Base-by-base conservation (phyloP, 2,113 vertebrate genomes). In the Nesogale talazaci region DNA sequence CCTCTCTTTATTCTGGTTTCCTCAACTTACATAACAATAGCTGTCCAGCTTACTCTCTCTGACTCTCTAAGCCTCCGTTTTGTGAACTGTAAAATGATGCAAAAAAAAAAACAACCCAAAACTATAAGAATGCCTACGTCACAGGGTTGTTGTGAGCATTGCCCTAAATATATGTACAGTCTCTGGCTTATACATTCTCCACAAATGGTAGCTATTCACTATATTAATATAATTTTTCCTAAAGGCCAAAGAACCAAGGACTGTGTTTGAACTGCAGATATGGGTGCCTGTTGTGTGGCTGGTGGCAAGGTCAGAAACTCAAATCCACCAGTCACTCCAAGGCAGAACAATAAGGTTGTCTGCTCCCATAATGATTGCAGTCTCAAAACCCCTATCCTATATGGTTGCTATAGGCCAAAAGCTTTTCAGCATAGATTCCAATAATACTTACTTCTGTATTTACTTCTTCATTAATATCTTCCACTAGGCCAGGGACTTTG, bases 81-180 rank as follows among this genome's bases (percentile, higher is more conserved):
- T 52, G 46, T 52, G 46, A 52, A n/a, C n/a, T n/a, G n/a, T n/a
- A n/a, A n/a, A n/a, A n/a, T n/a, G n/a, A n/a, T n/a, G n/a, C n/a
- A n/a, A n/a, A n/a, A 46, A 46, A 46, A 46, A 46, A 46, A 46
- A 5, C 42, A 46, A 46, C 5, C 42, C 42, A 46, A 46, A 46
- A 5, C 42, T 46, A 6, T 46, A 46, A 46, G 94, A 83, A 86
- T 72, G 81, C 95, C 94, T 96, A 97, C 95, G 90, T 96, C 92
- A 97, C 94, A 97, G 95, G 94, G 95, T 94, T 97, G 95, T 96
- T 16, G 95, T 46, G 42, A 96, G 95, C 92, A 94, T 88, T 94
- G 94, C 11, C 83, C 38, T 84, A 94, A 93, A 84, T 89, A 94
- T 67, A 69, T 96, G 92, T 96, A 92, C 72, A 96, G 42, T 46